Evolutionary conservation across 30 jellyfish, hydroid and myxozoan species (phyloP), one percentile per base, ranked within the genome.

Genomic region (Nemopilema nomurai): DNA sequence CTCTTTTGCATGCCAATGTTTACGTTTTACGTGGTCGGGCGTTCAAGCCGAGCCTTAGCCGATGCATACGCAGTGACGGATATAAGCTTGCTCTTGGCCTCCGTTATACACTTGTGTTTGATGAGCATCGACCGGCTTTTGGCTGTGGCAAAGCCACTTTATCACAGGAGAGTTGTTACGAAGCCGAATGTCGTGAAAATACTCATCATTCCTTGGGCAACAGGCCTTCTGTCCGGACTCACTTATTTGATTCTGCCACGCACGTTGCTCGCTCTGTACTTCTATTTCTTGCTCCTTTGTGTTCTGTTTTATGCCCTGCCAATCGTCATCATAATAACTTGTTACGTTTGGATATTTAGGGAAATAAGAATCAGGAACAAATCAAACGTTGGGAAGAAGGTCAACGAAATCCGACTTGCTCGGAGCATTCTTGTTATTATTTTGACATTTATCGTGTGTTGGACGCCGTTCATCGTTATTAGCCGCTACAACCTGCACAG

Each of bases 61-160:
- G 6, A 6, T 6, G 57, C 13, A 41, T 41, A 3, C 57, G 13
- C 57, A 3, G 57, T 41, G 13, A 13, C 62, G 13, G 87, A 78
- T 1, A 21, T 62, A 0, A 41, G 51, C 18, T 62, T 33, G 41
- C 49, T 53, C 20, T 64, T 78, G 30, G 73, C 87, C 31, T 78
- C 87, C 49, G 29, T 78, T 8, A 41, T 62, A 1, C 87, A 78
- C 66, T 57, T 78, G 25, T 78, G 87, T 28, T 26, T 78, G 29
- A 57, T 78, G 68, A 78, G 87, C 68, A 28, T 78, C 19, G 87
- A 78, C 68, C 70, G 87, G 28, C 78, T 78, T 25, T 1, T 77
- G 64, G 87, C 87, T 28, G 51, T 67, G 6, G 51, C 62, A 24
- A 78, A 62, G 22, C 87, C 87, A 0, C 52, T 78, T 22, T 64